These are phyloP conservation scores for Phacellophora camtschatica DNA, from an alignment of 30 jellyfish, hydroid and myxozoan genomes.

Conservation along the genomic window DNA sequence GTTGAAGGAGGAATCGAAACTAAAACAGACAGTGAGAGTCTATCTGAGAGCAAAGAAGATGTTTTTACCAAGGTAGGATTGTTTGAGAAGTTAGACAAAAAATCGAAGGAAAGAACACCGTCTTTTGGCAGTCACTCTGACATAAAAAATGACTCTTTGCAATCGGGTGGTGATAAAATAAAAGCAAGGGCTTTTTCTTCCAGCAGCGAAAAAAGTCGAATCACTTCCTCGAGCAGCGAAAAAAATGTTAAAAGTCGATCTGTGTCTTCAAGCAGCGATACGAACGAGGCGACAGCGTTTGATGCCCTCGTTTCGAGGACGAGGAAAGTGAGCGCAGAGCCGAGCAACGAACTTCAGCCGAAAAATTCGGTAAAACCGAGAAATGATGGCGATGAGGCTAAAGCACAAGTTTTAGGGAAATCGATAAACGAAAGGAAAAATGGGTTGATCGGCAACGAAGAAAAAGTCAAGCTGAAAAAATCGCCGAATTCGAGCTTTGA, in stretches of 20 bases:
- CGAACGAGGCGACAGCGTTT: background rate
- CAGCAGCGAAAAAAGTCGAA: background rate
- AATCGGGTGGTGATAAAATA: too few relatives aligned
- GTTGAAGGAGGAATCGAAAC: constrained; percentile 31
- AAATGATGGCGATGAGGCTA: background rate
- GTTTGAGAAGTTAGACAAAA: background rate
- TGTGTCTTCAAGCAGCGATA: background rate
- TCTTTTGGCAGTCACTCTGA: background rate
- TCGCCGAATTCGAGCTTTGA: constrained; percentile 37
- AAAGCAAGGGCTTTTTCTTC: background rate
- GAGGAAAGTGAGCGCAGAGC: constrained; percentile 8
- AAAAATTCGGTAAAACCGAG: background rate
- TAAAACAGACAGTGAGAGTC: background rate
- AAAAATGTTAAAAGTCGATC: background rate
- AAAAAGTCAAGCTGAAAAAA: background rate
- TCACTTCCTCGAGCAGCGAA: background rate
- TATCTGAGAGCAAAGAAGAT: background rate
- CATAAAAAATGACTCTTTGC: too few relatives aligned
- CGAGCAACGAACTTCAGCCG: background rate
- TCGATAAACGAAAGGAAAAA: background rate
- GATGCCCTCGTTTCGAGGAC: constrained; percentile 40
- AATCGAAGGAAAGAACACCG: background rate
- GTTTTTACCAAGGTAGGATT: background rate
- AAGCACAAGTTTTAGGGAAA: too few relatives aligned
- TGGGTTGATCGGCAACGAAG: background rate